Percentiles rank a stretch among this genome's conserved stretches.
Conservation (phyloP, 1,140 invertebrate species). For the Macrobrachium rosenbergii region DNA sequence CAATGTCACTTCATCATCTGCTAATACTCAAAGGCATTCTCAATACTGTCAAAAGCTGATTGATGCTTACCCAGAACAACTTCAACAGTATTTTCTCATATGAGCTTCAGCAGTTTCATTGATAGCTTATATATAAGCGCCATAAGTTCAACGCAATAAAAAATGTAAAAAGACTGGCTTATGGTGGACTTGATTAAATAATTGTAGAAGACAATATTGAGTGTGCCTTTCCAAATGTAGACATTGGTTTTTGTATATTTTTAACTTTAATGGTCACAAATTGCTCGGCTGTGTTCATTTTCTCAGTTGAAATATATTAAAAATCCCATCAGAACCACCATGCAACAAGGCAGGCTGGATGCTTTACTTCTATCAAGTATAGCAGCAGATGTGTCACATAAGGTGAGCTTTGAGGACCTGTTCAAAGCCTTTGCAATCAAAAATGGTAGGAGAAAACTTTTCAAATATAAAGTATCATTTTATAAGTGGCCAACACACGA, state of each 20-base stretch:
- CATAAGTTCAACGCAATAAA: conserved; percentile 62
- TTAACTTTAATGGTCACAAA: conserved; percentile 29
- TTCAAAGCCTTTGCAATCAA: too few species aligned
- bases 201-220: conserved; percentile 32
- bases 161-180: conserved; percentile 43
- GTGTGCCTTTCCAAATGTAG: conserved; percentile 43
- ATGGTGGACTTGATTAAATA: conserved; percentile 45
- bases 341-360: too few species aligned
- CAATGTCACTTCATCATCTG: conserved; percentile 39
- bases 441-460: too few species aligned
- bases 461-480: too few species aligned
- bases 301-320: conserved; percentile 10
- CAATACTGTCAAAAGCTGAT: conserved; percentile 49
- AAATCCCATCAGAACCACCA: conserved; percentile 6
- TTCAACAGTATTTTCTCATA: conserved; percentile 26
- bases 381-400: too few species aligned
- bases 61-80: conserved; percentile 56
- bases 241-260: conserved; percentile 32
- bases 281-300: neutral
- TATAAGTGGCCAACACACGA: too few species aligned
- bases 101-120: conserved; percentile 46
- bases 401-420: too few species aligned
- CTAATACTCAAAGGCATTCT: conserved; percentile 53
- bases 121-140: too few species aligned
- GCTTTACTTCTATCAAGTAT: too few species aligned